These are phyloP conservation scores for Tachypleus tridentatus DNA, from an alignment of 1,140 invertebrate species.

Conservation along the genomic window DNA sequence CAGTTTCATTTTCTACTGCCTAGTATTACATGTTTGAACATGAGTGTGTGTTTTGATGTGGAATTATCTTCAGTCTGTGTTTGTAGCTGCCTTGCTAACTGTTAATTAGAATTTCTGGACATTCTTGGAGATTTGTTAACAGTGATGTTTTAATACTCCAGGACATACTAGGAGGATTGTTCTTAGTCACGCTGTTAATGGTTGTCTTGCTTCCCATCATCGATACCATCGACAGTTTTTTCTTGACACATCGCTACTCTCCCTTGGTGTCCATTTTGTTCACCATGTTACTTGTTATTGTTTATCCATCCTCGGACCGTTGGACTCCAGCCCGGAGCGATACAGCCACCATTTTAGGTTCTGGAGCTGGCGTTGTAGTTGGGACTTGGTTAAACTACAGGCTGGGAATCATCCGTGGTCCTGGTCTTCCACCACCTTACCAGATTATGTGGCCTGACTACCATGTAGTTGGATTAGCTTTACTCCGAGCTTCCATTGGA, in stretches of 20 bases:
- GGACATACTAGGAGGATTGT: conserved; percentile 62
- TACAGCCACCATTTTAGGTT: conserved; percentile 67
- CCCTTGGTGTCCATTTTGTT: conserved; percentile 49
- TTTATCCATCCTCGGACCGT: conserved; percentile 48
- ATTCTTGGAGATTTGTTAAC: too few species aligned
- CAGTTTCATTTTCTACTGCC: too few species aligned
- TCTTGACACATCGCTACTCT: conserved; percentile 52
- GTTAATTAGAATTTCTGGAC: too few species aligned
- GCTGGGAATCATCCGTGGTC: conserved; percentile 48
- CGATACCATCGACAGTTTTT: conserved; percentile 54
- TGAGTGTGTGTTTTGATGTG: too few species aligned
- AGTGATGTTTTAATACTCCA: conserved; percentile 26
- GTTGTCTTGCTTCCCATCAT: conserved; percentile 56
- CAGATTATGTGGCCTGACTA: conserved; percentile 61
- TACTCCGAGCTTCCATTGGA: conserved; percentile 58
- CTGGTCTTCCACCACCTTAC: conserved; percentile 47
- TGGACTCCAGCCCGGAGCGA: conserved; percentile 81
- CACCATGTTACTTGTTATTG: conserved; percentile 51
- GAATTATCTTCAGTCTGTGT: too few species aligned
- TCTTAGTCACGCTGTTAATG: conserved; percentile 52
- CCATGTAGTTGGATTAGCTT: conserved; percentile 47
- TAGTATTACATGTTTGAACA: too few species aligned
- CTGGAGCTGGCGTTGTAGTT: conserved; percentile 58
- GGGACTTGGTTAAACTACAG: conserved; percentile 78
- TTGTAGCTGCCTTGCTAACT: too few species aligned